Base-by-base conservation (phyloP, 30 jellyfish, hydroid and myxozoan species). In the Aurelia coerulea region DNA sequence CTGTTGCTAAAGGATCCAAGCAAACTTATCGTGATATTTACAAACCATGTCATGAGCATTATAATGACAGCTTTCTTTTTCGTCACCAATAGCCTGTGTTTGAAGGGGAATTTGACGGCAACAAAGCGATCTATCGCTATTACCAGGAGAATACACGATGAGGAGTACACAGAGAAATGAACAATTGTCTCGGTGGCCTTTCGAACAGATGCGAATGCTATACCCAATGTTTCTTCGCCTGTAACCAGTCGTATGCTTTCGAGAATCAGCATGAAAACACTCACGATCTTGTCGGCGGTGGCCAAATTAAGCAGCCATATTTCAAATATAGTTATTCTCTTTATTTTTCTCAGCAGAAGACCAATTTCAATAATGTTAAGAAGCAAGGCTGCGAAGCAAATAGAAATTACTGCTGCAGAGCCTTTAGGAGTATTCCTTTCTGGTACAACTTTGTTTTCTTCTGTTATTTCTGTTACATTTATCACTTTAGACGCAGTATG, bases 21-120 rank as follows among this genome's bases (percentile, higher is more conserved):
- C 15, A 46, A 6, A 46, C 56, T 46, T 46, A 46, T 7, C 15
- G 5, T 46, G 56, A 46, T 7, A 9, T 46, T 13, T 49, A 56
- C 31, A 32, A 19, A 19, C 34, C 46, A 23, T 12, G 32, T 68
- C 3, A 80, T 63, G 16, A 33, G 10, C 73, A 65, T 11, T 46
- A 46, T 46, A 4, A 9, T 46, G 15, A 46, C 56, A 11, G 74
- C 82, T 72, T 19, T 80, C 82, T 52, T 65, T 69, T 80, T 80
- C 14, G 90, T 80, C 81, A 65, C 31, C 69, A 82, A 80, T 15
- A 66, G 62, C 49, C 82, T 64, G 82, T 80, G 90, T 29, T 80
- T 80, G 23, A 80, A 15, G 13, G 90, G 90, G 32, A 14, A 80
- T 32, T 33, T 50, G 18, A 66, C 67, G 54, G 90, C 90, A 18